Conservation (phyloP, 2,113 vertebrate species). For the Raja brachyura region DNA sequence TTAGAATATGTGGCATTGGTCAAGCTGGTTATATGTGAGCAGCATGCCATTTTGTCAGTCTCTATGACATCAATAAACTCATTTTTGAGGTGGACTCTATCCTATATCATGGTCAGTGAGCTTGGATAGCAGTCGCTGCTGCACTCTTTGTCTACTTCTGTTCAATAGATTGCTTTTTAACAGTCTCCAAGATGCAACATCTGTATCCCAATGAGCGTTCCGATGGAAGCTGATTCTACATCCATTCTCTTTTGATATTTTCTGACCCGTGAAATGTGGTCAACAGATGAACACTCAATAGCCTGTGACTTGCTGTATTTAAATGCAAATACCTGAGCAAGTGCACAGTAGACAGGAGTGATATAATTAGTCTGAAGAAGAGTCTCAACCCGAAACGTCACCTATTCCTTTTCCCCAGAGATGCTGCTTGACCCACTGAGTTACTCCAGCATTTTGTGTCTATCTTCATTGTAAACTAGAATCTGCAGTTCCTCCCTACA, state of each 20-base stretch:
- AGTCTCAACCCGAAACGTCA: too few relatives aligned
- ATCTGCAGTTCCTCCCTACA: too few relatives aligned
- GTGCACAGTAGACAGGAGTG: too few relatives aligned
- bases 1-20: too few relatives aligned
- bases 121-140: not conserved
- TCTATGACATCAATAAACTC: not conserved
- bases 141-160: not conserved
- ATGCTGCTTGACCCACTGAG: too few relatives aligned
- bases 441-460: too few relatives aligned
- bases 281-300: not conserved
- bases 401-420: too few relatives aligned
- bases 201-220: not conserved
- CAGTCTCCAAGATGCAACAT: not conserved
- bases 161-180: not conserved
- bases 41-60: too few relatives aligned
- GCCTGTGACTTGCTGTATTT: not conserved
- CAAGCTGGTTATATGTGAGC: not conserved
- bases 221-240: too few relatives aligned
- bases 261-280: not conserved
- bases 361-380: too few relatives aligned
- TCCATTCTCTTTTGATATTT: not conserved
- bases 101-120: not conserved
- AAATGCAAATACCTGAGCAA: too few relatives aligned
- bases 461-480: too few relatives aligned
- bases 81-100: not conserved